Evolutionary conservation across 1,140 invertebrate genomes (phyloP).

Genomic region (Adoxophyes honmai): DNA sequence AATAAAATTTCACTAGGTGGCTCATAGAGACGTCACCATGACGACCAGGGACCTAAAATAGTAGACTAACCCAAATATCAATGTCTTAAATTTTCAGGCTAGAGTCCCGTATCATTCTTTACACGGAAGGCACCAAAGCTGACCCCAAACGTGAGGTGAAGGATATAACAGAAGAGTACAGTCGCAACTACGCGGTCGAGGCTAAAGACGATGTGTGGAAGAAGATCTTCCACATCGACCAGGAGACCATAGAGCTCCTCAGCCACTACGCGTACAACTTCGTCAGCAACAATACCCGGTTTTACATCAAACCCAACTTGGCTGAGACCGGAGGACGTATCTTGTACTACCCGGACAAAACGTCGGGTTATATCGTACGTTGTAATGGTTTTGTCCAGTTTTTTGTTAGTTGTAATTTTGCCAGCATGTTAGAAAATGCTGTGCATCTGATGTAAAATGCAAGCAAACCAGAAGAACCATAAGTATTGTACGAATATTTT

Average conservation of each 20-base stretch:
- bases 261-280: conserved; percentile 84
- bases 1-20: no score
- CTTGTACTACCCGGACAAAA: conserved; percentile 80
- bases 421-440: no score
- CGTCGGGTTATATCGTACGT: conserved; percentile 80
- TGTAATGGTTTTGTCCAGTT: neutral
- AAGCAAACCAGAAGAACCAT: no score
- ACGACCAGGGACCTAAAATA: no score
- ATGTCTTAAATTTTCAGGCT: conserved; percentile 41
- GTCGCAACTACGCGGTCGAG: conserved; percentile 75
- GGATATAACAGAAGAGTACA: conserved; percentile 80
- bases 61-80: neutral
- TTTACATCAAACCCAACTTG: conserved; percentile 81
- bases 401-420: no score
- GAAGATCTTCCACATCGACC: conserved; percentile 80
- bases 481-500: no score
- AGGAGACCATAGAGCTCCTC: conserved; percentile 81
- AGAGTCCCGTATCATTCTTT: conserved; percentile 48
- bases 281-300: conserved; percentile 81
- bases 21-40: no score
- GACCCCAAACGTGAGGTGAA: conserved; percentile 56
- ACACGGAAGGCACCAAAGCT: conserved; percentile 49
- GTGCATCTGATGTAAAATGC: no score
- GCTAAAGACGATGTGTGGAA: conserved; percentile 80
- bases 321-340: conserved; percentile 82